phyloP scores from a whole-genome alignment of 2,888 invertebrate genomes.

The Lycia hirtaria region DNA sequence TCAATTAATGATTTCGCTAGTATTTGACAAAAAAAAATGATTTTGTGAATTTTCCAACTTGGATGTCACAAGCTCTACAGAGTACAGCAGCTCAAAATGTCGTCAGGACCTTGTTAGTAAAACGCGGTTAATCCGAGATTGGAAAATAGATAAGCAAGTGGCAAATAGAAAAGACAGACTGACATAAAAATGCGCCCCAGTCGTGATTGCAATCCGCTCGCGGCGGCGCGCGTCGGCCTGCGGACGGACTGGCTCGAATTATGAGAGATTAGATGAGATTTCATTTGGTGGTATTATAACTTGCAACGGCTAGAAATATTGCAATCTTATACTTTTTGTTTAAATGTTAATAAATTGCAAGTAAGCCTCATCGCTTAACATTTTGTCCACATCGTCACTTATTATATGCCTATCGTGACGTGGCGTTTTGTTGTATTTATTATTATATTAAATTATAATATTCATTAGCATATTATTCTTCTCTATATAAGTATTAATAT shows the following conservation, averaged over 20 bases:
- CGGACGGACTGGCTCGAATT: conserved; percentile 70
- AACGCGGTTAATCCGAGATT: conserved; percentile 55
- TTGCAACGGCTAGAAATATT: not conserved
- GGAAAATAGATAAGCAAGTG: conserved; percentile 57
- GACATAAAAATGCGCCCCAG: conserved; percentile 15
- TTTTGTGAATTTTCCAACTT: too few relatives aligned
- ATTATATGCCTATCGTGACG: too few relatives aligned
- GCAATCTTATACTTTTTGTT: not conserved
- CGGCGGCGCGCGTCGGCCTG: too few relatives aligned
- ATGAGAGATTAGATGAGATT: conserved; percentile 47
- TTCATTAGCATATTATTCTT: too few relatives aligned
- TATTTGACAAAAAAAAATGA: too few relatives aligned
- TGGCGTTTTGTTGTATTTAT: too few relatives aligned
- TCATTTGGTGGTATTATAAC: not conserved
- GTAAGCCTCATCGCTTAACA: not conserved
- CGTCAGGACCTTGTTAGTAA: conserved; percentile 41
- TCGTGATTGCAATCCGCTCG: conserved; percentile 56
- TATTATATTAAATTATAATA: too few relatives aligned
- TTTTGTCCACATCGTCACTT: too few relatives aligned
- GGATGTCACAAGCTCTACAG: not conserved
- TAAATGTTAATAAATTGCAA: not conserved
- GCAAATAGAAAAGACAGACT: conserved; percentile 45
- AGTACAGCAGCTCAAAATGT: conserved; percentile 2
- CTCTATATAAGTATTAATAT: too few relatives aligned
- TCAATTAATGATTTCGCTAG: too few relatives aligned